Conservation (phyloP, 2,888 invertebrate species). For the Azorinus chamasolen region DNA sequence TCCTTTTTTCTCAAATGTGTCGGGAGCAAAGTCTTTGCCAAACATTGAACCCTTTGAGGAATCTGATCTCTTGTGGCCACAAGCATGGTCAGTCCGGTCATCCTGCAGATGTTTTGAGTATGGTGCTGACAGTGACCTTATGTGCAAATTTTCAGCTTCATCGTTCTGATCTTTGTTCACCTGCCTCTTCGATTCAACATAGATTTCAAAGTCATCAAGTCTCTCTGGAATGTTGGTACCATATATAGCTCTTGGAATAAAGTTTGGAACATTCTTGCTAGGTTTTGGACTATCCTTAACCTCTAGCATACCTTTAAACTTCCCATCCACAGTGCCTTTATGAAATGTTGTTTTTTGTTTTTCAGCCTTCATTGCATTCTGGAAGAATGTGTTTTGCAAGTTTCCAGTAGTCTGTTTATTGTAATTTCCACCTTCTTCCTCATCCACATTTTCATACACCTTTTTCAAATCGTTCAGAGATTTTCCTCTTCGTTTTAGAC, state of each 20-base stretch:
- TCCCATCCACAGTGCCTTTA: not conserved
- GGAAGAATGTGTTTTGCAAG: constrained; percentile 42
- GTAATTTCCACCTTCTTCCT: constrained; percentile 15
- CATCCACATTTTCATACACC: constrained; percentile 65
- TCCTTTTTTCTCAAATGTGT: constrained; percentile 32
- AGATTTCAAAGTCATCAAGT: constrained; percentile 76
- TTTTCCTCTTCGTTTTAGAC: constrained; percentile 93
- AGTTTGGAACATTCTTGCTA: not conserved
- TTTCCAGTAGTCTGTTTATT: not conserved
- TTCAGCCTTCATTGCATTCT: constrained; percentile 40
- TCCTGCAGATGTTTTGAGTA: constrained; percentile 65
- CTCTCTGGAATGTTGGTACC: constrained; percentile 78
- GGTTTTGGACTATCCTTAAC: no score
- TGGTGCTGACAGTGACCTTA: constrained; percentile 81
- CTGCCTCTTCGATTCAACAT: constrained; percentile 70
- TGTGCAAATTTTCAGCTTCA: constrained; percentile 67
- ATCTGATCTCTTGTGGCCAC: constrained; percentile 67
- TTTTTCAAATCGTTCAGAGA: constrained; percentile 93
- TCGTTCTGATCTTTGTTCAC: constrained; percentile 23
- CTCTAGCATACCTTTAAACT: no score
- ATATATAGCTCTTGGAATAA: constrained; percentile 67
- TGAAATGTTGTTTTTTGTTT: constrained; percentile 22
- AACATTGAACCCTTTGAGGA: constrained; percentile 77
- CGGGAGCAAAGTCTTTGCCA: constrained; percentile 36
- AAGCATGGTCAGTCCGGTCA: constrained; percentile 1